Percentiles rank a stretch among this genome's conserved stretches.
Conservation (phyloP, 2,113 vertebrate species). For the Propithecus coquereli region DNA sequence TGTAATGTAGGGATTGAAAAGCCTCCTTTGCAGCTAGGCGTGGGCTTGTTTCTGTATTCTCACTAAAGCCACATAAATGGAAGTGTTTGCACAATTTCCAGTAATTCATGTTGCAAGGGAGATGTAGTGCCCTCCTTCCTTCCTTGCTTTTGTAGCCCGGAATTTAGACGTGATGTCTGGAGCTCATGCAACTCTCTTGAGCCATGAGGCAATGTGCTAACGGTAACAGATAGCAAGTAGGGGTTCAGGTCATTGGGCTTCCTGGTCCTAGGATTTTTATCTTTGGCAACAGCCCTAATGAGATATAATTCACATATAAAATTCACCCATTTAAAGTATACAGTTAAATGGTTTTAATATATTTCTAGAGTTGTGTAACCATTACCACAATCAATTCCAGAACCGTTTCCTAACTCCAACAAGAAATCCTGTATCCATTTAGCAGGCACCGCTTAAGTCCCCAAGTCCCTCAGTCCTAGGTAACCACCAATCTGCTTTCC, state of each 20-base stretch:
- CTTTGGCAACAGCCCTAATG: background rate
- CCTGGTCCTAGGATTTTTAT: background rate
- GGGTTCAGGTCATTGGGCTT: background rate
- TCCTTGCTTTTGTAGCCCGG: background rate
- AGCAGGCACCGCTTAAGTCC: background rate
- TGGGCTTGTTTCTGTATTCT: background rate
- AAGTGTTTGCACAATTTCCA: background rate
- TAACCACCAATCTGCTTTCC: background rate
- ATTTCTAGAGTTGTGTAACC: background rate
- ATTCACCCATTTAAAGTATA: background rate
- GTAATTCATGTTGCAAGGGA: background rate
- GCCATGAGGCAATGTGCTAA: background rate
- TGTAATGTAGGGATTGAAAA: background rate
- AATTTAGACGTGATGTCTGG: background rate
- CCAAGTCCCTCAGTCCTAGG: background rate
- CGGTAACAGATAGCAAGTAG: background rate
- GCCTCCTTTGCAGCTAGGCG: background rate
- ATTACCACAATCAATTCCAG: background rate
- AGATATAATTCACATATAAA: background rate
- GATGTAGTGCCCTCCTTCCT: background rate
- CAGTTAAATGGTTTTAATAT: background rate
- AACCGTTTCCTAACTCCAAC: background rate
- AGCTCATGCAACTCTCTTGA: background rate
- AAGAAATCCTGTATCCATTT: background rate
- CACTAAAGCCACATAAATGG: background rate